Evolutionary conservation across 2,797 vertebrate genomes (phyloP), one percentile per base, ranked within the genome.

Genomic region (Hypotaenidia philippensis): DNA sequence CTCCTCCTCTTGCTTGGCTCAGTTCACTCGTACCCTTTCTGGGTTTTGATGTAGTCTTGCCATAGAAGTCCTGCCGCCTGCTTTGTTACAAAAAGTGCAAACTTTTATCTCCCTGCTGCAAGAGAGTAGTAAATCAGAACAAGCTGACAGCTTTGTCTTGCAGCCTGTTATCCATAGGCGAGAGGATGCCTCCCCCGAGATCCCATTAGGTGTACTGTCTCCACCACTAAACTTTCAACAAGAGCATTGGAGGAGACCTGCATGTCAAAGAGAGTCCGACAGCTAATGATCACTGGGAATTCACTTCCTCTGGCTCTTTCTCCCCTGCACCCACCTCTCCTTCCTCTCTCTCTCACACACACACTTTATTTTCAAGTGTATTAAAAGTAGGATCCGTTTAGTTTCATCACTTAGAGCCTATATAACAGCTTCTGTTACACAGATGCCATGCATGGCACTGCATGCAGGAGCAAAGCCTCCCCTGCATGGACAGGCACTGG

Each of bases 151-250:
- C 93, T 90, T 91, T 93, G 86, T 92, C 93, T 95, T 13, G 25
- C 91, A 76, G 83, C 56, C 82, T 63, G 86, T 94, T 93, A 91
- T 77, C 94, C 89, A 80, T 29, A 52, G 91, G 89, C 60, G 36
- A 75, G 77, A 45, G 65, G 89, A 90, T 93, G 83, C 83, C 72
- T 96, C 95, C 91, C 95, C 36, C 3, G 94, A 94, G 94, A 96
- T 93, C 94, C 94, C 91, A 96, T 95, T 96, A 96, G 91, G 81
- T 93, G 91, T 69, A 11, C 86, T 84, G 91, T 74, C 91, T 96
- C 79, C 68, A 83, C 60, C 72, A 87, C 83, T 81, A 92, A 90
- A 88, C 80, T 90, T 93, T 63, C 83, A 74, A 63, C 55, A 50
- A 81, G 80, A 31, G 3, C 83, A 55, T 92, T 90, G 20, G 9